phyloP scores from a whole-genome alignment of 2,888 invertebrate genomes.

The Calliopum simillimum region DNA sequence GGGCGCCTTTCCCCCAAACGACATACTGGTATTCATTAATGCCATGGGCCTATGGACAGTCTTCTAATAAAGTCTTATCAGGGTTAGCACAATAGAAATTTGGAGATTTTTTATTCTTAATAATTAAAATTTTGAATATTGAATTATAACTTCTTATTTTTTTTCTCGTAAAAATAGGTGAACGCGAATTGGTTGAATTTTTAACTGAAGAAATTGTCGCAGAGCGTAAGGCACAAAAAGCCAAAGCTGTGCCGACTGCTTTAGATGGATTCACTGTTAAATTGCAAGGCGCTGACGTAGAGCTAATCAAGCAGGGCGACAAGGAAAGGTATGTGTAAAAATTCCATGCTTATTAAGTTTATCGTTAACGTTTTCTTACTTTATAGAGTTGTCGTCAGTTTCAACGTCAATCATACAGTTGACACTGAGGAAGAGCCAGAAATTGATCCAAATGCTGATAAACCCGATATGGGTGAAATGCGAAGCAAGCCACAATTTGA shows the following conservation, averaged over 20 bases:
- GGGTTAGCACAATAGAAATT: too few species aligned
- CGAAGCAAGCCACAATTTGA: slow-evolving; percentile 92
- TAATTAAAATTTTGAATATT: too few species aligned
- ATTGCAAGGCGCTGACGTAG: slow-evolving; percentile 86
- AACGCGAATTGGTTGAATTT: slow-evolving; percentile 89
- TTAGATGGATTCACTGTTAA: slow-evolving; percentile 86
- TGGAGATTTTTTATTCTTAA: too few species aligned
- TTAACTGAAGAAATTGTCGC: slow-evolving; percentile 93
- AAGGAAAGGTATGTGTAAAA: slow-evolving; percentile 70
- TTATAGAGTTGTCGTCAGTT: slow-evolving; percentile 75
- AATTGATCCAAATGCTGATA: slow-evolving; percentile 72
- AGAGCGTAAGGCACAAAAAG: slow-evolving; percentile 86
- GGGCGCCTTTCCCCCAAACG: too few species aligned
- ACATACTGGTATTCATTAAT: too few species aligned
- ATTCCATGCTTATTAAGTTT: neutral
- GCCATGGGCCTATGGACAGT: too few species aligned
- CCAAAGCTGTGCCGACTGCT: slow-evolving; percentile 79
- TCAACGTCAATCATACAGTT: slow-evolving; percentile 96
- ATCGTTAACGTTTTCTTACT: neutral
- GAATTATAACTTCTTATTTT: too few species aligned
- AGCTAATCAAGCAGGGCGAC: slow-evolving; percentile 78
- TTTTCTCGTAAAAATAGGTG: slow-evolving; percentile 74
- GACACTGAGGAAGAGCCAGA: slow-evolving; percentile 83
- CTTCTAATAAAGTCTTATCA: too few species aligned
- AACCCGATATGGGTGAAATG: slow-evolving; percentile 84